Percentiles rank a stretch among this genome's conserved stretches.
These are phyloP conservation scores for Temnothorax curvispinosus DNA, from an alignment of 1,140 invertebrate species.

Conservation along the genomic window DNA sequence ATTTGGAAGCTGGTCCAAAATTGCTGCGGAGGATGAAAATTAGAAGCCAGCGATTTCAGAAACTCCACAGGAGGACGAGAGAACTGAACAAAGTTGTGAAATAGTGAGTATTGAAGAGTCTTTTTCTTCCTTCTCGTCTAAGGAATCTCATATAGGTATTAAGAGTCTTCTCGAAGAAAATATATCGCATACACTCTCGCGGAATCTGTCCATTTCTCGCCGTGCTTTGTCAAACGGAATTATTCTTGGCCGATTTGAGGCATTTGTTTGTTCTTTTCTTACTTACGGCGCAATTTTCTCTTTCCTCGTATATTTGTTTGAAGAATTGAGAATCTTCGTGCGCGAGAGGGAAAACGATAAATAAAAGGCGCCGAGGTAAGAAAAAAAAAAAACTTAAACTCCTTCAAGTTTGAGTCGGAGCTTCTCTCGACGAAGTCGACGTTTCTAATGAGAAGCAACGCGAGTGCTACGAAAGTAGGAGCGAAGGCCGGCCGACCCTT, in stretches of 20 bases:
- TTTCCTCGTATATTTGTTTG: constrained; percentile 27
- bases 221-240: constrained; percentile 41
- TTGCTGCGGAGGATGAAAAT: constrained; percentile 28
- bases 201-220: constrained; percentile 36
- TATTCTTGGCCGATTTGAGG: constrained; percentile 43
- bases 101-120: constrained; percentile 14
- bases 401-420: constrained; percentile 33
- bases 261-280: constrained; percentile 53
- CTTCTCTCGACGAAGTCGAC: constrained; percentile 20
- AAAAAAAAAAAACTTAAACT: constrained; percentile 29
- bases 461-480: constrained; percentile 20
- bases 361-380: neutral
- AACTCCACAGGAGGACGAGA: neutral
- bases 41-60: constrained; percentile 30
- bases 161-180: constrained; percentile 13
- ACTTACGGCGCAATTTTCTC: constrained; percentile 26
- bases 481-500: neutral
- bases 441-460: constrained; percentile 60
- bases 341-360: neutral
- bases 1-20: constrained; percentile 25
- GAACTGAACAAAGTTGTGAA: constrained; percentile 4
- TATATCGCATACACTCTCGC: constrained; percentile 20
- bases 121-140: neutral
- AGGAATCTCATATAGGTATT: constrained; percentile 47
- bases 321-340: constrained; percentile 41